These are phyloP conservation scores for Ornithorhynchus anatinus DNA, from an alignment of 2,113 vertebrate species.

Conservation along the genomic window DNA sequence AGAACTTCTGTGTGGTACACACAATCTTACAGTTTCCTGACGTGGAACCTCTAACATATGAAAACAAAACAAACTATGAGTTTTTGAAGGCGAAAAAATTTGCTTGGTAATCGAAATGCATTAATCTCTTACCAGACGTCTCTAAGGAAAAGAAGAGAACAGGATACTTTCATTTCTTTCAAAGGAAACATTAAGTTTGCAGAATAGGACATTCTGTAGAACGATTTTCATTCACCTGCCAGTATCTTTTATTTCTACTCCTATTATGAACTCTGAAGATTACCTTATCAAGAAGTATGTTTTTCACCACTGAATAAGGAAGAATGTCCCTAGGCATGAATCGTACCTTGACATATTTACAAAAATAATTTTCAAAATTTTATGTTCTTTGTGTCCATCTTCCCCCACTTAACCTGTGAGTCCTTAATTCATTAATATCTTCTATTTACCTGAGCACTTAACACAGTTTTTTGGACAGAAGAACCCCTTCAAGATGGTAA, in stretches of 20 bases:
- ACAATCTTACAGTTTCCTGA: background rate
- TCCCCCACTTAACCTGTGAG: too few relatives aligned
- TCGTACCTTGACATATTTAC: background rate
- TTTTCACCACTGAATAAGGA: background rate
- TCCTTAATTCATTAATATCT: too few relatives aligned
- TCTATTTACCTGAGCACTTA: too few relatives aligned
- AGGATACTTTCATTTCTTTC: background rate
- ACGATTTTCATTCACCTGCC: background rate
- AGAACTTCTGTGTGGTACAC: background rate
- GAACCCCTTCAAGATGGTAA: too few relatives aligned
- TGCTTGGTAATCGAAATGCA: background rate
- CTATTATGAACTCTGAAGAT: background rate
- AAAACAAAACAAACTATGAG: background rate
- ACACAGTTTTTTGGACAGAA: too few relatives aligned
- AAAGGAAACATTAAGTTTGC: background rate
- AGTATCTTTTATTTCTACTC: background rate
- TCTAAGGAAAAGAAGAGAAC: background rate
- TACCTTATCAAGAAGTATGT: background rate
- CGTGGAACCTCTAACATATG: background rate
- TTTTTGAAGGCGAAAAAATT: background rate
- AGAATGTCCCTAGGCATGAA: background rate
- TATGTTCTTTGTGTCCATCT: too few relatives aligned
- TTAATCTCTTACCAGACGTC: background rate
- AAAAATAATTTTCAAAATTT: too few relatives aligned
- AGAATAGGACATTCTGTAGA: background rate